A percentile compares a stretch with the other conserved stretches of the same genome.
Conservation (phyloP, 2,113 vertebrate species). For the Oreocharis arfaki region DNA sequence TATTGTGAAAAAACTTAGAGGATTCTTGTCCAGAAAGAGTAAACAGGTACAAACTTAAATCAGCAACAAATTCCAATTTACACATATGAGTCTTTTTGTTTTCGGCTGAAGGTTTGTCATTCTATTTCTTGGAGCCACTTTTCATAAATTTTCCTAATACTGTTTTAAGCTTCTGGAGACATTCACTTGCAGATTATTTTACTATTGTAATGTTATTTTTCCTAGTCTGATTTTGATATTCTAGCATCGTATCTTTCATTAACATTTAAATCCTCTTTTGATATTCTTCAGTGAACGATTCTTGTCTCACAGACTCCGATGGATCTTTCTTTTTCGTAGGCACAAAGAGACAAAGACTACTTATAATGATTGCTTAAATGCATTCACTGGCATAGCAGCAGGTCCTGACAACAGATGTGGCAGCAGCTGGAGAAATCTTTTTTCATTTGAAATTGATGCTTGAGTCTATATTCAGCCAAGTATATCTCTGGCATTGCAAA, state of each 20-base stretch:
- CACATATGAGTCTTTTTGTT: background rate
- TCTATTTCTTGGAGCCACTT: background rate
- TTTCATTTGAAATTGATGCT: slow-evolving; percentile 9
- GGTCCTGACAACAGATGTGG: slow-evolving; percentile 9
- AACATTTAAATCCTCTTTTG: background rate
- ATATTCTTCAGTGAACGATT: background rate
- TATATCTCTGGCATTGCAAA: background rate
- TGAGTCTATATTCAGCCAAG: background rate
- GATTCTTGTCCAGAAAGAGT: background rate
- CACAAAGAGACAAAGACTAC: background rate
- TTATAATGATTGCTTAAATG: background rate
- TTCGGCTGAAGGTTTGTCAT: background rate
- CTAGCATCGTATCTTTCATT: background rate
- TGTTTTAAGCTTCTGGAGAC: background rate
- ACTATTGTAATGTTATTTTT: background rate
- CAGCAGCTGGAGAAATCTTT: slow-evolving; percentile 28
- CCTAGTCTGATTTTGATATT: background rate
- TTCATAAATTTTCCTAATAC: background rate
- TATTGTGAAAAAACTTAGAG: background rate
- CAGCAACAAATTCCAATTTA: background rate
- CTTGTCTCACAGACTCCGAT: background rate
- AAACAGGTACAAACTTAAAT: background rate
- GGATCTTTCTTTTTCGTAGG: background rate
- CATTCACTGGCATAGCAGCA: background rate
- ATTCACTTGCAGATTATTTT: background rate